Conservation (phyloP, 2,888 invertebrate species). For the Holacanthella duospinosa region DNA sequence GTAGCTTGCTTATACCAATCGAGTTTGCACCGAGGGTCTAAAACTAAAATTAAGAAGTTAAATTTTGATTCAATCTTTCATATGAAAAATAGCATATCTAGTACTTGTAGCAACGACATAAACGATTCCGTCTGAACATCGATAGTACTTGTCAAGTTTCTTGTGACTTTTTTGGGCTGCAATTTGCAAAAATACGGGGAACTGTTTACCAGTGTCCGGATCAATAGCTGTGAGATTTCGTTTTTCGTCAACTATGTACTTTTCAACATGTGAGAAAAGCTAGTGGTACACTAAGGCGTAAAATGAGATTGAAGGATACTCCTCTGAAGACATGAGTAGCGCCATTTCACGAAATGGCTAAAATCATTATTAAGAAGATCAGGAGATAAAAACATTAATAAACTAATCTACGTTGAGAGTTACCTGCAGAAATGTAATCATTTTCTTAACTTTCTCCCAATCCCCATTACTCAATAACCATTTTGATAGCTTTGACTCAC, state of each 20-base stretch:
- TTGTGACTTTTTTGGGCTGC: not conserved
- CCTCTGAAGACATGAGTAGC: not conserved
- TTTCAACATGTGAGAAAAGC: conserved; percentile 15
- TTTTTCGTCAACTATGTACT: not conserved
- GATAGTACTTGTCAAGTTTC: not conserved
- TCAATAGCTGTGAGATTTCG: not conserved
- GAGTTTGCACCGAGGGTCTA: conserved; percentile 6
- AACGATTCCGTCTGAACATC: not conserved
- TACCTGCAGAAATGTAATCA: not conserved
- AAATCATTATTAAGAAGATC: not conserved
- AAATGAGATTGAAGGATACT: conserved; percentile 9
- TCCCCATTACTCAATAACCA: not conserved
- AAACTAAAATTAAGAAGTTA: not conserved
- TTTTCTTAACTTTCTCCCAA: not conserved
- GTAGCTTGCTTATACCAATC: not conserved
- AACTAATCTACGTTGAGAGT: not conserved
- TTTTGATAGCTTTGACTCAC: not conserved
- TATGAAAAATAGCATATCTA: too few relatives aligned
- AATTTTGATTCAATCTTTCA: too few relatives aligned
- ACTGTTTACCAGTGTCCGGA: not conserved
- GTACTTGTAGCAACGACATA: conserved; percentile 11
- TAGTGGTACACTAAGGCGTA: conserved; percentile 6
- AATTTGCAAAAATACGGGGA: not conserved
- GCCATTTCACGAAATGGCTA: conserved; percentile 16
- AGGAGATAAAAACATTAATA: not conserved